Percentiles rank a stretch among this genome's conserved stretches.
These are phyloP conservation scores for Mya arenaria DNA, from an alignment of 1,140 invertebrate genomes.

Conservation along the genomic window DNA sequence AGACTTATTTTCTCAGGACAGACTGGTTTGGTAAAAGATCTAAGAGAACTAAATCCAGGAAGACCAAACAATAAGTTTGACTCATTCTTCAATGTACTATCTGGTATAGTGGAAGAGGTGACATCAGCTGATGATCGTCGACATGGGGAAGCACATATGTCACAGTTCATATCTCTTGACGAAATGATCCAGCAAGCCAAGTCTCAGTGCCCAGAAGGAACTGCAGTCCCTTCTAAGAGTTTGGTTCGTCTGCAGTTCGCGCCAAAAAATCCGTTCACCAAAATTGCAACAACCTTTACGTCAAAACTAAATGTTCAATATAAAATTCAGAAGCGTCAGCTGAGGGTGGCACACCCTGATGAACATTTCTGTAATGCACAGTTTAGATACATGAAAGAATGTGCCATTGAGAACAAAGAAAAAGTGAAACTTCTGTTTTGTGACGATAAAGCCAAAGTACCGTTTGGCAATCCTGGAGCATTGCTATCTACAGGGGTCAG, in stretches of 20 bases:
- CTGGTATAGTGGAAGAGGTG: slow-evolving; percentile 18
- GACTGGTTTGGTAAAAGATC: slow-evolving; percentile 35
- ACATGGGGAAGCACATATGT: slow-evolving; percentile 40
- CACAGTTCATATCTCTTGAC: slow-evolving; percentile 31
- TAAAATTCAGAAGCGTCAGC: slow-evolving; percentile 53
- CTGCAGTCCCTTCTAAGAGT: slow-evolving; percentile 7
- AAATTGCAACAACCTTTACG: slow-evolving; percentile 3
- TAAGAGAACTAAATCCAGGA: slow-evolving; percentile 52
- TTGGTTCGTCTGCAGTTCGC: slow-evolving; percentile 26
- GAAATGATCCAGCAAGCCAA: slow-evolving; percentile 38
- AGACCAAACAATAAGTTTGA: slow-evolving; percentile 53
- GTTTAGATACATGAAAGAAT: slow-evolving; percentile 46
- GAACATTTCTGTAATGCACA: slow-evolving; percentile 54
- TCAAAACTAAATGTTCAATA: slow-evolving; percentile 6
- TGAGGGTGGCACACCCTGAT: slow-evolving; percentile 46
- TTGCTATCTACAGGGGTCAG: not conserved
- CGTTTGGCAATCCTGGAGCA: not conserved
- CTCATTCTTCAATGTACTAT: not conserved
- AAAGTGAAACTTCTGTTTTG: not conserved
- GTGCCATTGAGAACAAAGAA: not conserved
- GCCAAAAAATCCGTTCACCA: slow-evolving; percentile 2
- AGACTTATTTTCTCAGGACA: slow-evolving; percentile 50
- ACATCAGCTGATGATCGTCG: slow-evolving; percentile 51
- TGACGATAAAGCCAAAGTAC: slow-evolving; percentile 10
- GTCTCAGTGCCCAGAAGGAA: slow-evolving; percentile 17